These are phyloP conservation scores for Rhogogaster chlorosoma DNA, from an alignment of 2,888 invertebrate species.

Conservation along the genomic window DNA sequence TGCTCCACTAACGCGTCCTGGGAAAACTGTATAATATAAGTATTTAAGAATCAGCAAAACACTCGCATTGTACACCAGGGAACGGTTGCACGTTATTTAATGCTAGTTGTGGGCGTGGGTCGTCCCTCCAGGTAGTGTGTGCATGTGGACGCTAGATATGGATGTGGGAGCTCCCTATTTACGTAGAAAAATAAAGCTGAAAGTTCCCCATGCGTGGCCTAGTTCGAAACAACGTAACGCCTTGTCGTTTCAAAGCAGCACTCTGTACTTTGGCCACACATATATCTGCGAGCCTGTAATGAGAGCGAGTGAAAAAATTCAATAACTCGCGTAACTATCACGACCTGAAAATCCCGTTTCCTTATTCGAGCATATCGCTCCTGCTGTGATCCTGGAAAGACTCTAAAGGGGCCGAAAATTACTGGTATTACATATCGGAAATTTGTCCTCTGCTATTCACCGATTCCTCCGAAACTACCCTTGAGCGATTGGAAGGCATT, in stretches of 20 bases:
- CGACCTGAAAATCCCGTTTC: neutral
- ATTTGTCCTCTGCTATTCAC: slow-evolving; percentile 1
- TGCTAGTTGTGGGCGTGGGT: slow-evolving; percentile 21
- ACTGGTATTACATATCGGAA: slow-evolving; percentile 21
- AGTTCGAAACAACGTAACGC: slow-evolving; percentile 12
- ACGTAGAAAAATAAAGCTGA: neutral
- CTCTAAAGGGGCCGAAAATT: neutral
- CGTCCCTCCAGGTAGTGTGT: neutral
- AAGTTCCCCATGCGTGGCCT: slow-evolving; percentile 32
- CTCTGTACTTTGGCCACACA: neutral
- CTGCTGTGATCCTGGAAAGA: neutral
- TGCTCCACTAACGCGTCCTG: slow-evolving; percentile 61
- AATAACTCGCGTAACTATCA: neutral
- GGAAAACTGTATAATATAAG: slow-evolving; percentile 38
- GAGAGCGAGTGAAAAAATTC: neutral
- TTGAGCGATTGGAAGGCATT: neutral
- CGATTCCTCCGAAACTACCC: neutral
- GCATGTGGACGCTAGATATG: neutral
- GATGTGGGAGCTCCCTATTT: neutral
- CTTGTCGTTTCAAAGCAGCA: neutral
- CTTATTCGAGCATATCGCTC: neutral
- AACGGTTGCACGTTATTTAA: slow-evolving; percentile 41
- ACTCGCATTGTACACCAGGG: slow-evolving; percentile 7
- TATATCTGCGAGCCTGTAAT: neutral
- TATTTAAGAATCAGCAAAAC: slow-evolving; percentile 36